Evolutionary conservation across 2,888 invertebrate genomes (phyloP), one percentile per base, ranked within the genome.

Genomic region (Temnothorax unifasciatus): DNA sequence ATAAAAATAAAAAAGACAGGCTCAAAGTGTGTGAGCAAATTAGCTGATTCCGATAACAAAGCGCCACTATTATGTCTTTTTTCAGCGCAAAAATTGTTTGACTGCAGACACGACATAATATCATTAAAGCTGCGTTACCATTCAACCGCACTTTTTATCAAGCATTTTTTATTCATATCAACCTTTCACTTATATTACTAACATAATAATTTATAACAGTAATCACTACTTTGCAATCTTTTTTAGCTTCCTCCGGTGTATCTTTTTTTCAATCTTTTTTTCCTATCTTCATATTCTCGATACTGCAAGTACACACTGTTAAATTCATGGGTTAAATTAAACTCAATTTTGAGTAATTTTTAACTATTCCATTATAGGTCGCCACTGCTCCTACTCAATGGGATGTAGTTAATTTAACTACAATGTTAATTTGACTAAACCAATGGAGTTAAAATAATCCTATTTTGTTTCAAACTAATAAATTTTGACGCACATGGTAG

Each of bases 161-260:
- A 25, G 18, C 13, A 52, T 2, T 52, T 76, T 75, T 64, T 75
- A 44, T 63, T 41, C 34, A 34, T 15, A 29, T 4, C 50, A 38
- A 38, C 21, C n/a, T 38, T 38, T 75, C 44, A 5, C 29, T 75
- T 34, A 25, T 63, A 34, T 34, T 18, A 64, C 11, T 41, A 50
- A 29, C 63, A n/a, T 50, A 41, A 38, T 25, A 76, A 77, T 68
- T 68, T 68, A 29, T 79, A 77, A 79, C 34, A 18, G 34, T 34
- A 71, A 79, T 71, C 57, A 6, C 44, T 44, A 29, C n/a, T 71
- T 77, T 79, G 59, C 15, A 15, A 11, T 29, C 18, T 34, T 69
- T 61, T 50, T 66, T 29, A 1, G 15, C 38, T 68, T 68, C 41
- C 8, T 52, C 18, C 25, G 8, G 18, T 15, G 21, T 11, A n/a